A percentile compares a stretch with the other conserved stretches of the same genome.
Evolutionary conservation across 2,888 invertebrate genomes (phyloP).

Genomic region (Dynastes tityus): DNA sequence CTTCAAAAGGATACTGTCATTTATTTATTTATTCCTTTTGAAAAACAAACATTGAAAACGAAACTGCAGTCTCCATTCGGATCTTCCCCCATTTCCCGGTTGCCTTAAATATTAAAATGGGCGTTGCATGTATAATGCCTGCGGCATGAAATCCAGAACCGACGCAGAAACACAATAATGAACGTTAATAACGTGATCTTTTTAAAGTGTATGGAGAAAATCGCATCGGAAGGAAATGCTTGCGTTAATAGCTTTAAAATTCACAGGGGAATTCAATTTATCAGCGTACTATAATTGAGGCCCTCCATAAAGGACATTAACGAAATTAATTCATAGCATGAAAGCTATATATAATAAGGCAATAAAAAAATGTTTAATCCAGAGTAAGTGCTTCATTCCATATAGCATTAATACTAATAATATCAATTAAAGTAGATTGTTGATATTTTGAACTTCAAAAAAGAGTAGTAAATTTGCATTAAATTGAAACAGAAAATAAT

Average conservation of each 20-base stretch:
- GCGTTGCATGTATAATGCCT: slow-evolving; percentile 27
- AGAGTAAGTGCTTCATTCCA: too few species aligned
- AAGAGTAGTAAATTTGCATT: too few species aligned
- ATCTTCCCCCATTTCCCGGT: slow-evolving; percentile 17
- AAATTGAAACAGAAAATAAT: too few species aligned
- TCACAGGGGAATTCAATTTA: slow-evolving; percentile 21
- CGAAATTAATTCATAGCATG: too few species aligned
- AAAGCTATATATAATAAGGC: too few species aligned
- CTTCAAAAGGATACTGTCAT: slow-evolving; percentile 13
- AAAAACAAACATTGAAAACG: slow-evolving; percentile 16
- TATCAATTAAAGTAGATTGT: too few species aligned
- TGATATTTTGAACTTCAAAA: too few species aligned
- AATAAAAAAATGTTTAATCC: too few species aligned
- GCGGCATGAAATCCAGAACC: slow-evolving; percentile 10
- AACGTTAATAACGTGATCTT: slow-evolving; percentile 40
- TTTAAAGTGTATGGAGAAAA: slow-evolving; percentile 25
- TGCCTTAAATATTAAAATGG: slow-evolving; percentile 38
- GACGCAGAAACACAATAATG: slow-evolving; percentile 15
- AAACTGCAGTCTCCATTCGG: not conserved
- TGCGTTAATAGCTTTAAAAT: slow-evolving; percentile 37
- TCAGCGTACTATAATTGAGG: slow-evolving; percentile 28
- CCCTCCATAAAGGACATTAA: not conserved
- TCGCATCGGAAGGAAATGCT: slow-evolving; percentile 38
- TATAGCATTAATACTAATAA: too few species aligned
- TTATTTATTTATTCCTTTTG: slow-evolving; percentile 35